Evolutionary conservation across 2,888 invertebrate genomes (phyloP).

Genomic region (Philereme transversata): DNA sequence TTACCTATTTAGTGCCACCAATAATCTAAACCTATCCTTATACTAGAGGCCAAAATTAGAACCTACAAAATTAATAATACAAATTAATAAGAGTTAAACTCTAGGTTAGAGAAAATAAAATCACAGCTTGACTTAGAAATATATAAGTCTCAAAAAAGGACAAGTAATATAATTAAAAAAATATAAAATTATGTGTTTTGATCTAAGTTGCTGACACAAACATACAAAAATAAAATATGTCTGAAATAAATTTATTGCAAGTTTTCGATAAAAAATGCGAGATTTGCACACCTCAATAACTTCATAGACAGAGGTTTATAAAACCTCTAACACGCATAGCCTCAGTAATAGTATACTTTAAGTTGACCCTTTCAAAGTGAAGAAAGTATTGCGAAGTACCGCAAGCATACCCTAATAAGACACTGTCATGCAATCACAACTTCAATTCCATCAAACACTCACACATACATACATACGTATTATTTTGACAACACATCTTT

Average conservation of each 20-base stretch:
- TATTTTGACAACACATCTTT: too few relatives aligned
- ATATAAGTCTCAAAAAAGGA: slow-evolving; percentile 12
- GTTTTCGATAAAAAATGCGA: too few relatives aligned
- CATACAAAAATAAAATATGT: background rate
- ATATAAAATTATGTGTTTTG: background rate
- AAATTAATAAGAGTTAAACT: slow-evolving; percentile 24
- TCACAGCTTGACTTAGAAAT: slow-evolving; percentile 29
- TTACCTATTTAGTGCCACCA: slow-evolving; percentile 26
- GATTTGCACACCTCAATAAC: too few relatives aligned
- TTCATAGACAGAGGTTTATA: too few relatives aligned
- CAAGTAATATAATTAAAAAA: background rate
- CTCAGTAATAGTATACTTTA: background rate
- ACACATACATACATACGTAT: background rate
- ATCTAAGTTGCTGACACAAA: background rate
- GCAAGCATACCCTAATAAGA: slow-evolving; percentile 35
- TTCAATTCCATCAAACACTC: slow-evolving; percentile 33
- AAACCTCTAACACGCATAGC: too few relatives aligned
- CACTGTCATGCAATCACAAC: slow-evolving; percentile 55
- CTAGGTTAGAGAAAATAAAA: slow-evolving; percentile 23
- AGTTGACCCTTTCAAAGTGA: background rate
- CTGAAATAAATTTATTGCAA: too few relatives aligned
- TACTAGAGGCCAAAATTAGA: slow-evolving; percentile 18
- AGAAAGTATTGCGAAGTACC: slow-evolving; percentile 15
- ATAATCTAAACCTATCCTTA: slow-evolving; percentile 18
- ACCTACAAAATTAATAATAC: slow-evolving; percentile 32